These are phyloP conservation scores for Brotogeris chrysoptera DNA, from an alignment of 2,797 vertebrate species.

Conservation along the genomic window DNA sequence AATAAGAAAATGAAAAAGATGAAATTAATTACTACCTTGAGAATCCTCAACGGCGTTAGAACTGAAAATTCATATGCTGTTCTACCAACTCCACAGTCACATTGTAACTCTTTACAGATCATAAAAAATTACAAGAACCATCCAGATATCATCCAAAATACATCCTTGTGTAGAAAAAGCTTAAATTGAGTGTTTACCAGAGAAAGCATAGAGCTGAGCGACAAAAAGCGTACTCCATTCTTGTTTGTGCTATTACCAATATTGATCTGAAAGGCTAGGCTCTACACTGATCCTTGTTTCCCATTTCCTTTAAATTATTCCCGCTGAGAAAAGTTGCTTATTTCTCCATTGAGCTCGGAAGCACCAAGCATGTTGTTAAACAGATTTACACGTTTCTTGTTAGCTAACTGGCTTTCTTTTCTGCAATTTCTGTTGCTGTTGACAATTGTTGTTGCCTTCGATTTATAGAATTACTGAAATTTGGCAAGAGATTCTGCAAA, in stretches of 20 bases:
- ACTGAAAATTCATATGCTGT: constrained; percentile 24
- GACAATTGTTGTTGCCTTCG: neutral
- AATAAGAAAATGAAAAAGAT: neutral
- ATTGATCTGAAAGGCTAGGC: neutral
- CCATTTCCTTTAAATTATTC: constrained; percentile 12
- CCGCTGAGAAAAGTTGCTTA: neutral
- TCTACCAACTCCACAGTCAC: neutral
- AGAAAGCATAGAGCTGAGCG: neutral
- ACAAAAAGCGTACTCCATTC: neutral
- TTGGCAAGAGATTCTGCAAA: neutral
- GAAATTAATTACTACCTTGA: constrained; percentile 47
- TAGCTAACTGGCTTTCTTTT: neutral
- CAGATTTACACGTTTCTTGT: neutral
- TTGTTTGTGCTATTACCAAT: neutral
- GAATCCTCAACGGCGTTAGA: neutral
- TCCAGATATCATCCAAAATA: neutral
- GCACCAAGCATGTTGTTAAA: neutral
- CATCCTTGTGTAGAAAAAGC: neutral
- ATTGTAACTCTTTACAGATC: neutral
- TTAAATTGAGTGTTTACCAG: neutral
- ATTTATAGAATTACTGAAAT: neutral
- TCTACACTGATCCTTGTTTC: neutral
- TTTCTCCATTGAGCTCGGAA: neutral
- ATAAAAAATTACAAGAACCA: neutral
- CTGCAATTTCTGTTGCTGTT: neutral